Conservation (phyloP, 2,113 vertebrate species). For the Aptenodytes patagonicus region DNA sequence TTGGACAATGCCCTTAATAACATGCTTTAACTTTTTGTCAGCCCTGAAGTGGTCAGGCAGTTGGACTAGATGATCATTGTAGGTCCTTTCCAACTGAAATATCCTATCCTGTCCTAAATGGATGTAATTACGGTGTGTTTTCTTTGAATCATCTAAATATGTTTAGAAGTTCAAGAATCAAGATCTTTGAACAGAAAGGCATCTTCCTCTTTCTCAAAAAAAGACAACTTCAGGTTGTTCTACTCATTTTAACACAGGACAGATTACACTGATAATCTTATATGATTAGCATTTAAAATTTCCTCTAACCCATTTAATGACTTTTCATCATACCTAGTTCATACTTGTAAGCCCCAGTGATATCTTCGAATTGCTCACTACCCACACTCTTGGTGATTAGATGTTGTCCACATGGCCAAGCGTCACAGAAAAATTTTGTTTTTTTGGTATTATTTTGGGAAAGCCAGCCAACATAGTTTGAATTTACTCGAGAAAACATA, state of each 20-base stretch:
- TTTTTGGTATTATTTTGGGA: constrained; percentile 38
- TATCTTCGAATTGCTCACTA: constrained; percentile 48
- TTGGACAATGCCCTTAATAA: not conserved
- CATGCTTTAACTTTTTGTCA: not conserved
- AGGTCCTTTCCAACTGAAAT: not conserved
- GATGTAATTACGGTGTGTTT: not conserved
- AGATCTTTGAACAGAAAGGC: not conserved
- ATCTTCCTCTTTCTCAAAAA: not conserved
- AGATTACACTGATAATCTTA: not conserved
- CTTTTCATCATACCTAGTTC: constrained; percentile 48
- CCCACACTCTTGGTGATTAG: constrained; percentile 59
- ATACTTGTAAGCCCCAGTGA: constrained; percentile 63
- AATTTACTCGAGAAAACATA: constrained; percentile 59
- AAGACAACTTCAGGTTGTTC: not conserved
- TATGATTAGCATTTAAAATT: not conserved
- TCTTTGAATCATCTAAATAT: not conserved
- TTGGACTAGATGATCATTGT: rapidly evolving
- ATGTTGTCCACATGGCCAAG: constrained; percentile 38
- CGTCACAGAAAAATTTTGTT: constrained; percentile 42
- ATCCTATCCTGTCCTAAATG: not conserved
- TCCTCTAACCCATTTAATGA: not conserved
- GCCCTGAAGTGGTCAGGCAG: not conserved
- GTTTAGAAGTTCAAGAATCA: not conserved
- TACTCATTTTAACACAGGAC: not conserved
- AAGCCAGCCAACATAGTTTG: constrained; percentile 50